Base-by-base conservation (phyloP, 2,797 vertebrate genomes). In the Falco columbarius region DNA sequence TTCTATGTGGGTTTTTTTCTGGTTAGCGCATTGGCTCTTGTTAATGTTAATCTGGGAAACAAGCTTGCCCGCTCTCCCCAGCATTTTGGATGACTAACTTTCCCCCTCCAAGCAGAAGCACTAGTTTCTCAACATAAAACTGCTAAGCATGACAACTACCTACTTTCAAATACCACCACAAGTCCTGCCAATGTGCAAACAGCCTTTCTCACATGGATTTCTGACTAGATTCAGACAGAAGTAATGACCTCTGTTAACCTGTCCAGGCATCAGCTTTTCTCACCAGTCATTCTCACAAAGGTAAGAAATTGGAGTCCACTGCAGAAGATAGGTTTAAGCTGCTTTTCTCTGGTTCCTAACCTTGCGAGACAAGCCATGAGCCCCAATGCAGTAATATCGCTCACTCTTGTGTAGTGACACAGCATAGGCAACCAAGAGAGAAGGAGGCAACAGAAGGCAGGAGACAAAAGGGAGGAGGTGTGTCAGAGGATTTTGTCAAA, bases 31-130 rank as follows among this genome's bases (percentile, higher is more conserved):
- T n/a, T 83, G 34, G 19, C 12, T 92, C 5, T 47, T 75, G 30
- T 65, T 82, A 70, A 85, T 18, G n/a, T 58, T 67, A 42, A 67
- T 67, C 30, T 24, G 34, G 38, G 19, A 86, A 81, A 54, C 17
- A 4, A 9, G 47, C 62, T 55, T 88, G 12, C 32, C 14, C 1
- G 7, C 23, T 44, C 81, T 80, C 21, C 34, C 17, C 38, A 76
- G 79, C 55, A 72, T 73, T 89, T 89, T 66, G n/a, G 40, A 71
- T 95, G 63, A 93, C 47, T 86, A 88, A 81, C 30, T 62, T 71
- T 42, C 20, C 47, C 19, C 1, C 65, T 82, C 42, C 3, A 3
- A 73, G 71, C 20, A 87, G 73, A 34, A 95, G 22, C 32, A 24
- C 20, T 22, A 36, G 7, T 21, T 96, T 90, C 75, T 86, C 61